Percentiles rank a stretch among this genome's conserved stretches.
Conservation (phyloP, 2,888 invertebrate genomes). For the Synergus laeviventris region DNA sequence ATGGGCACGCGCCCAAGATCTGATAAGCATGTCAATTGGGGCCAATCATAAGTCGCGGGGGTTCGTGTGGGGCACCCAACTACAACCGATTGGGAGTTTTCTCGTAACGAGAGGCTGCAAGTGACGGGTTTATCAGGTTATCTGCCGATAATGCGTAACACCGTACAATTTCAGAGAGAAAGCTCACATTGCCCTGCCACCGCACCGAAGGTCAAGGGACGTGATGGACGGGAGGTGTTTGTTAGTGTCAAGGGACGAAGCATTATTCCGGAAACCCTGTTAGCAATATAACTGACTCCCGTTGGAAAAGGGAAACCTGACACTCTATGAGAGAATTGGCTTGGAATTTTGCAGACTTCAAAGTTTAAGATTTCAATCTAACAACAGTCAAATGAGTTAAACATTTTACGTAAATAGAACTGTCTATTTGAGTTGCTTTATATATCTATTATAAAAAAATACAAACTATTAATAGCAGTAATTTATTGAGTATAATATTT, state of each 20-base stretch:
- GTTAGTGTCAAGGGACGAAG: slow-evolving; percentile 38
- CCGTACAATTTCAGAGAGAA: not conserved
- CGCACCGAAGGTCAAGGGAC: slow-evolving; percentile 45
- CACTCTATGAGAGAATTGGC: not conserved
- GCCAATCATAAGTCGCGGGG: slow-evolving; percentile 69
- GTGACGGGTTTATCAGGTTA: slow-evolving; percentile 61
- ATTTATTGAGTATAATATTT: not conserved
- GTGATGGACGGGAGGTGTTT: slow-evolving; percentile 47
- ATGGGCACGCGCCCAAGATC: slow-evolving; percentile 72
- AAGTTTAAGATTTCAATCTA: not conserved
- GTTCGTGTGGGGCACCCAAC: slow-evolving; percentile 52
- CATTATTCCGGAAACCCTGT: slow-evolving; percentile 8
- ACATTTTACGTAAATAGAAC: not conserved
- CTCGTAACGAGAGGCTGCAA: slow-evolving; percentile 63
- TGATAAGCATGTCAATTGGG: slow-evolving; percentile 72
- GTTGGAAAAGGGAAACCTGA: not conserved
- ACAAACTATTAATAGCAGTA: not conserved
- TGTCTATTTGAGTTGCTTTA: not conserved
- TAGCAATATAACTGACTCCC: slow-evolving; percentile 9
- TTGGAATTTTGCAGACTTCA: not conserved
- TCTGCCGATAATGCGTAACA: slow-evolving; percentile 18
- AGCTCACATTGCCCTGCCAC: not conserved
- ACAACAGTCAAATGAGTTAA: not conserved
- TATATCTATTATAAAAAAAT: not conserved
- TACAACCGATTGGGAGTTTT: slow-evolving; percentile 54